Percentiles rank a stretch among this genome's conserved stretches.
These are phyloP conservation scores for Drosophila austrosaltans DNA, from an alignment of 2,888 invertebrate species.

Conservation along the genomic window DNA sequence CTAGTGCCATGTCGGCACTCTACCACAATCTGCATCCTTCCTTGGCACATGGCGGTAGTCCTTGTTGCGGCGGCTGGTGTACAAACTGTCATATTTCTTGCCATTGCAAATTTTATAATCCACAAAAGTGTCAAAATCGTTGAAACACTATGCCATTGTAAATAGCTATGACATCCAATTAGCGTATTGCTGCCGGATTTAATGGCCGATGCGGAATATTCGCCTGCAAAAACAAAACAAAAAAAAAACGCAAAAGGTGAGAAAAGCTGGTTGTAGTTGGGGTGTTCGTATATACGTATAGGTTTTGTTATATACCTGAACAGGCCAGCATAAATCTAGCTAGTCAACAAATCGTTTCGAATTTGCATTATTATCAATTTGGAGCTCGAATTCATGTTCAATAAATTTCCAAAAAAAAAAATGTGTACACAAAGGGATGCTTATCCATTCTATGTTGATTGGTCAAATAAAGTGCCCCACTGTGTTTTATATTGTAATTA, in stretches of 20 bases:
- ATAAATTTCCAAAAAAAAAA: slow-evolving; percentile 27
- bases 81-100: slow-evolving; percentile 59
- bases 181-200: slow-evolving; percentile 78
- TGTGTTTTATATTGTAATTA: slow-evolving; percentile 56
- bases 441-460: slow-evolving; percentile 35
- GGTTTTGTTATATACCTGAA: slow-evolving; percentile 12
- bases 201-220: slow-evolving; percentile 83
- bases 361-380: slow-evolving; percentile 38
- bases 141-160: slow-evolving; percentile 62
- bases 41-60: slow-evolving; percentile 19
- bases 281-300: slow-evolving; percentile 1
- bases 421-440: neutral
- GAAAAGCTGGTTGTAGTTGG: slow-evolving; percentile 18
- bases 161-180: slow-evolving; percentile 71
- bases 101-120: slow-evolving; percentile 74
- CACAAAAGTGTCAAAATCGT: slow-evolving; percentile 71
- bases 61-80: slow-evolving; percentile 41
- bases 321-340: slow-evolving; percentile 27
- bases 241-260: slow-evolving; percentile 4
- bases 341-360: slow-evolving; percentile 24
- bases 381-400: slow-evolving; percentile 21
- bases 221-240: slow-evolving; percentile 69
- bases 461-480: slow-evolving; percentile 49
- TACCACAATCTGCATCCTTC: slow-evolving; percentile 31
- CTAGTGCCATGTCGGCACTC: slow-evolving; percentile 37